phyloP scores from a whole-genome alignment of 2,888 invertebrate species.

The Apoda limacodes region DNA sequence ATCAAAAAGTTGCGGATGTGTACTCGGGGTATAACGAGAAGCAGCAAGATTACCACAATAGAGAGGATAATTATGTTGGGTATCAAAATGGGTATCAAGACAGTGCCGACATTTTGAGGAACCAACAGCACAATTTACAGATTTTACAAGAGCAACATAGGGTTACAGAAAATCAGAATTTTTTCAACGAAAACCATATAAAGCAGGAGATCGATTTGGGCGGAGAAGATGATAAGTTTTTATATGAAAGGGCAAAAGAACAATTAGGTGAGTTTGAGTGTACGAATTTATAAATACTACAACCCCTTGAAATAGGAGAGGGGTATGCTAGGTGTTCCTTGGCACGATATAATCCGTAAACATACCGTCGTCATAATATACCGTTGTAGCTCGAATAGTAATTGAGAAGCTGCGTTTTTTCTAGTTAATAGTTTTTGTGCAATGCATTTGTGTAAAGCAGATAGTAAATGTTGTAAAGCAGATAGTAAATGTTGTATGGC shows the following conservation, averaged over 20 bases:
- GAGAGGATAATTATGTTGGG: slow-evolving; percentile 18
- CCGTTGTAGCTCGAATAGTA: too few relatives aligned
- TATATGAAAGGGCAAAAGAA: slow-evolving; percentile 46
- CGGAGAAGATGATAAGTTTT: slow-evolving; percentile 45
- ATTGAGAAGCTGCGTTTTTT: too few relatives aligned
- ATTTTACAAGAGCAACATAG: slow-evolving; percentile 48
- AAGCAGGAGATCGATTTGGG: slow-evolving; percentile 51
- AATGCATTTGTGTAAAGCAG: too few relatives aligned
- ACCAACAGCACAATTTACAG: slow-evolving; percentile 52
- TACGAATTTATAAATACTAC: too few relatives aligned
- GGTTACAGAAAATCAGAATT: slow-evolving; percentile 44
- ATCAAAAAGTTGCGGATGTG: slow-evolving; percentile 23
- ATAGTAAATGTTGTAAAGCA: too few relatives aligned
- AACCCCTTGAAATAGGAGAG: too few relatives aligned
- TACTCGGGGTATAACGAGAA: slow-evolving; percentile 30
- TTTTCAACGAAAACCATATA: slow-evolving; percentile 52
- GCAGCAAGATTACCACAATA: slow-evolving; percentile 26
- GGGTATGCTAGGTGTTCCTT: too few relatives aligned
- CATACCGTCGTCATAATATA: too few relatives aligned
- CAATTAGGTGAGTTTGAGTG: slow-evolving; percentile 35
- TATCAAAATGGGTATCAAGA: slow-evolving; percentile 33
- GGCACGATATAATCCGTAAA: too few relatives aligned
- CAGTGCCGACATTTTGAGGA: slow-evolving; percentile 41
- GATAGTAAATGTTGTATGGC: too few relatives aligned
- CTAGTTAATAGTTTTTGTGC: too few relatives aligned